Conservation (phyloP, 2,888 invertebrate genomes). For the Halocaridina rubra region DNA sequence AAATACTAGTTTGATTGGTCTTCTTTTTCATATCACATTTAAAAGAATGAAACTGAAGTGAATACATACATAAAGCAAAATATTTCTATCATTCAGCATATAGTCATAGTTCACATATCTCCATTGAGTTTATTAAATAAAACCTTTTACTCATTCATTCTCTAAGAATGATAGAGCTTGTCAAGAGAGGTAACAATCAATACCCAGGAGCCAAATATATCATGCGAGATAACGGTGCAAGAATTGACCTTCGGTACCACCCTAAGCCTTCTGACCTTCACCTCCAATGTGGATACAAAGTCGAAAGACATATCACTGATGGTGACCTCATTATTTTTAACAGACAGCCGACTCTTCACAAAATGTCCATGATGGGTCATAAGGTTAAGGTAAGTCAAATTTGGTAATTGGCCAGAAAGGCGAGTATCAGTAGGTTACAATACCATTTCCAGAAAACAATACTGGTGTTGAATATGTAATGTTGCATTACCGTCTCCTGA, state of each 20-base stretch:
- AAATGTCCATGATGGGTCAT: conserved; percentile 99
- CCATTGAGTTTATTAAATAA: no score
- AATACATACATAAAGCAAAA: no score
- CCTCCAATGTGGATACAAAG: conserved; percentile 92
- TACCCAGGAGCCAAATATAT: conserved; percentile 99
- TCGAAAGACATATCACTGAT: conserved; percentile 97
- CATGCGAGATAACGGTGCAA: conserved; percentile 96
- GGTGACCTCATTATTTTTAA: conserved; percentile 99
- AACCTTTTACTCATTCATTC: no score
- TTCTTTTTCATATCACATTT: not conserved
- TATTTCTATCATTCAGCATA: no score
- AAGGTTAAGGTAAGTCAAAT: conserved; percentile 76
- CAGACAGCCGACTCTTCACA: conserved; percentile 98
- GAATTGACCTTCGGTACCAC: conserved; percentile 97
- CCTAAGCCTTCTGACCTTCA: conserved; percentile 97
- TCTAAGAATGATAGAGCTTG: conserved; percentile 88
- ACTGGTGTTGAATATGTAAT: no score
- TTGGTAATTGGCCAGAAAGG: not conserved
- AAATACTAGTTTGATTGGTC: not conserved
- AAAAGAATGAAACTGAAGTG: no score
- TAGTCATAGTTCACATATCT: no score
- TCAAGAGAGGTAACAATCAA: conserved; percentile 95
- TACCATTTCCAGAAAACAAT: no score
- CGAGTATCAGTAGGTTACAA: not conserved
- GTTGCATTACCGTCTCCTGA: no score